Base-by-base conservation (phyloP, 2,113 vertebrate species). In the Fulica atra region DNA sequence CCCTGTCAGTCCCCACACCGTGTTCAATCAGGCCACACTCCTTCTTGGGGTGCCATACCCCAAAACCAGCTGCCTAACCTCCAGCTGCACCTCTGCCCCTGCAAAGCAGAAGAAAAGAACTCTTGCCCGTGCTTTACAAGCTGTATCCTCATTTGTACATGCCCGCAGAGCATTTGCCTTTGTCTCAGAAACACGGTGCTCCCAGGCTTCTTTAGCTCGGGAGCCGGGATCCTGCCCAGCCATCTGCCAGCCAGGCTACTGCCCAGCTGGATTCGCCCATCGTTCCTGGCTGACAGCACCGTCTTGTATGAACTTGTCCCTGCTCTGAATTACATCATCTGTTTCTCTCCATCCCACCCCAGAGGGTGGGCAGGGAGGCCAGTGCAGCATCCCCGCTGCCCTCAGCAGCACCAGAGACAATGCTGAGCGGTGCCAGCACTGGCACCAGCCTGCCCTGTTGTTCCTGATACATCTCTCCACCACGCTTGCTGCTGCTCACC, bases 361-460 rank as follows among this genome's bases (percentile, higher is more conserved):
- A 6, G 0, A 2, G 20, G 29, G 36, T 5, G 6, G 20, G 46
- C 6, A 10, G 10, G 35, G 40, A 68, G 50, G 53, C 48, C 66
- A 69, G 35, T 5, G 7, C 1, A 15, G 54, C 0, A 0, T 61
- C 38, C 64, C 54, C 23, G 35, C 69, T 64, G 28, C 69, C 44
- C 29, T 44, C 7, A 3, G 50, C 0, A 0, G n/a, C 85, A 18
- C 60, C 65, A 28, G 46, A 1, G 23, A 33, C 0, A 0, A 13
- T 33, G 56, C 50, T 3, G 50, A 59, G 48, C 1, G 1, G 19
- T 29, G 77, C 35, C 87, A 72, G 38, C 63, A 24, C 38, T 5
- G 24, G 61, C 51, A 46, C 20, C 42, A 72, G 36, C 28, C 54
- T 78, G 46, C 31, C 61, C 78, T 25, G 9, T 14, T 78, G 36